Percentiles rank a stretch among this genome's conserved stretches.
Conservation (phyloP, 1,140 invertebrate genomes). For the Pantala flavescens region DNA sequence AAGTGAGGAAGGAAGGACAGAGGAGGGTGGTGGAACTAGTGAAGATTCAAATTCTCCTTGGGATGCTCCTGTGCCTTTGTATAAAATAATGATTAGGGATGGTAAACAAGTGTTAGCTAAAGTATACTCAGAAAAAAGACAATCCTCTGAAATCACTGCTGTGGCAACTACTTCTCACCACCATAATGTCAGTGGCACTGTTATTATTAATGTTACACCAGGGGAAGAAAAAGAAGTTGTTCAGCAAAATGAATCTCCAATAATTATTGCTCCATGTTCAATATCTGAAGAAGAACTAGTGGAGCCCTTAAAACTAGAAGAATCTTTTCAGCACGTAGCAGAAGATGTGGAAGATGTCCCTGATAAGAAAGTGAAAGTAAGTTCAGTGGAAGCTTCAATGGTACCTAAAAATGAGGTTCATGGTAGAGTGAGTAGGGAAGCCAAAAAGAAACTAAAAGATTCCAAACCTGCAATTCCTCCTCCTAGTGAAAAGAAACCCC, state of each 20-base stretch:
- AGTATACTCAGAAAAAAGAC: constrained; percentile 37
- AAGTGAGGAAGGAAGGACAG: constrained; percentile 13
- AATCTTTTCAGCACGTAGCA: constrained; percentile 3
- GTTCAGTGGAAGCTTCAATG: constrained; percentile 22
- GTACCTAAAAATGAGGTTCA: constrained; percentile 6
- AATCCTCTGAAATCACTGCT: constrained; percentile 21
- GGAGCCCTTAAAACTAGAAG: background rate
- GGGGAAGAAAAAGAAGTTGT: constrained; percentile 25
- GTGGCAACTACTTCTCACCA: constrained; percentile 22
- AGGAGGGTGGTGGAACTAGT: constrained; percentile 19
- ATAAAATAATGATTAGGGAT: constrained; percentile 61
- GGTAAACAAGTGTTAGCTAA: constrained; percentile 60
- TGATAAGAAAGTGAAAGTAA: constrained; percentile 18
- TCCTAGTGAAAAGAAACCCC: background rate
- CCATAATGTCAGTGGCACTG: constrained; percentile 19
- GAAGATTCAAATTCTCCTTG: constrained; percentile 21
- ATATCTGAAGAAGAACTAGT: background rate
- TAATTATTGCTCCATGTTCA: background rate
- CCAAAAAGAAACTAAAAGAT: constrained; percentile 23
- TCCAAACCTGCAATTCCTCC: constrained; percentile 18
- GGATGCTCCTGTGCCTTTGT: constrained; percentile 31
- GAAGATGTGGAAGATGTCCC: constrained; percentile 16
- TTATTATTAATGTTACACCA: constrained; percentile 21
- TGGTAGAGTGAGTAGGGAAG: constrained; percentile 21
- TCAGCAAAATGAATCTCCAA: constrained; percentile 16